These are phyloP conservation scores for Scaptomyza montana DNA, from an alignment of 1,140 invertebrate genomes.

Conservation along the genomic window DNA sequence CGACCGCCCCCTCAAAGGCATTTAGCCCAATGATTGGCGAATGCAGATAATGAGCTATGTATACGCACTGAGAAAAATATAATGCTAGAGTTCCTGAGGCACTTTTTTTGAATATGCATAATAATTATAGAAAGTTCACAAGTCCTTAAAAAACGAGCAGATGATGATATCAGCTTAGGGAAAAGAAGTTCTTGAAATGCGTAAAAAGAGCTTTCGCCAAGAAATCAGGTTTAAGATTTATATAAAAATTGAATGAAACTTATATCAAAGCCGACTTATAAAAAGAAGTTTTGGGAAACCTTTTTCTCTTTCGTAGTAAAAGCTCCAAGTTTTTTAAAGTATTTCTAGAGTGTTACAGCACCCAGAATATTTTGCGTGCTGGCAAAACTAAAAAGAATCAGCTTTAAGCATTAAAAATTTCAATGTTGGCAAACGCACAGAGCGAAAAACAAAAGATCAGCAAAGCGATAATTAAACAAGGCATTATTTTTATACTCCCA, in stretches of 20 bases:
- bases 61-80: not conserved
- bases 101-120: too few relatives aligned
- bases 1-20: slow-evolving; percentile 28
- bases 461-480: slow-evolving; percentile 80
- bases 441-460: slow-evolving; percentile 63
- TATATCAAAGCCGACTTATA: too few relatives aligned
- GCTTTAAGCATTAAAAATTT: slow-evolving; percentile 60
- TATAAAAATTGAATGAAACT: too few relatives aligned
- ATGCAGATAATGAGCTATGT: slow-evolving; percentile 45
- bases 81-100: not conserved
- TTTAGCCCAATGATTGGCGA: slow-evolving; percentile 63
- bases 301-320: not conserved
- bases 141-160: too few relatives aligned
- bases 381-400: slow-evolving; percentile 36
- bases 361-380: slow-evolving; percentile 52
- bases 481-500: slow-evolving; percentile 68
- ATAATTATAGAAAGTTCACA: too few relatives aligned
- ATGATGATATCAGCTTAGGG: too few relatives aligned
- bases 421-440: slow-evolving; percentile 59
- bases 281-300: too few relatives aligned
- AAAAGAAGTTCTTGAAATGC: too few relatives aligned
- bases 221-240: too few relatives aligned
- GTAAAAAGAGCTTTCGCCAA: too few relatives aligned
- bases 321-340: not conserved
- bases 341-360: not conserved